phyloP scores from a whole-genome alignment of 2,888 invertebrate genomes.

The Diploptera punctata region DNA sequence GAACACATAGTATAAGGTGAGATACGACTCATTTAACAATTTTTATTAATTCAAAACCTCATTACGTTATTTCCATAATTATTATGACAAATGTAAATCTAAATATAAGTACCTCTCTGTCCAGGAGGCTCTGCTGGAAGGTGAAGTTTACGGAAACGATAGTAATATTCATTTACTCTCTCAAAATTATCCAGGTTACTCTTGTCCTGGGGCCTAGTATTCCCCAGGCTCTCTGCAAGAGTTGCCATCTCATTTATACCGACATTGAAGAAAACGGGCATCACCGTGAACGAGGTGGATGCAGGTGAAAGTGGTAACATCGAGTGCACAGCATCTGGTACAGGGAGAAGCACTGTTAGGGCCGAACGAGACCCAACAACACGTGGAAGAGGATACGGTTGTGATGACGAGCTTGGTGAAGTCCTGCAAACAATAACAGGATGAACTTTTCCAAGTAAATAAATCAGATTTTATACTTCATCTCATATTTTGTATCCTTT shows the following conservation, averaged over 20 bases:
- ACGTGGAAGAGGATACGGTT: constrained; percentile 63
- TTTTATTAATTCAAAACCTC: too few species aligned
- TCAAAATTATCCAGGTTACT: constrained; percentile 88
- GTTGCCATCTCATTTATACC: constrained; percentile 95
- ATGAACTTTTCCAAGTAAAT: too few species aligned
- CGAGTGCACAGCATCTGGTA: constrained; percentile 79
- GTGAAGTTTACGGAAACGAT: constrained; percentile 60
- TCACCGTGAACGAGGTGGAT: constrained; percentile 76
- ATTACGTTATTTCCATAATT: too few species aligned
- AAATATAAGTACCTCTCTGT: constrained; percentile 56
- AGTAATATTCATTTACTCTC: constrained; percentile 81
- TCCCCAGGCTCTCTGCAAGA: constrained; percentile 85
- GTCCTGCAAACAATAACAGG: too few species aligned
- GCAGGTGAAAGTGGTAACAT: constrained; percentile 65
- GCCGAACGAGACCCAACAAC: constrained; percentile 76
- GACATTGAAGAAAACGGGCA: constrained; percentile 92
- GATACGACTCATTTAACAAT: too few species aligned
- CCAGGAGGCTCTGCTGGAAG: constrained; percentile 55
- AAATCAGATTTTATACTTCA: too few species aligned
- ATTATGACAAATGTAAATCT: too few species aligned
- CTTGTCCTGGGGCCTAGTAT: constrained; percentile 81
- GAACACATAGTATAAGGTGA: too few species aligned
- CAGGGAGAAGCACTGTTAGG: constrained; percentile 76
- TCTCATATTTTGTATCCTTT: too few species aligned
- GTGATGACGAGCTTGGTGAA: not conserved